Conservation (phyloP, 2,113 vertebrate genomes). For the Heterotis niloticus region DNA sequence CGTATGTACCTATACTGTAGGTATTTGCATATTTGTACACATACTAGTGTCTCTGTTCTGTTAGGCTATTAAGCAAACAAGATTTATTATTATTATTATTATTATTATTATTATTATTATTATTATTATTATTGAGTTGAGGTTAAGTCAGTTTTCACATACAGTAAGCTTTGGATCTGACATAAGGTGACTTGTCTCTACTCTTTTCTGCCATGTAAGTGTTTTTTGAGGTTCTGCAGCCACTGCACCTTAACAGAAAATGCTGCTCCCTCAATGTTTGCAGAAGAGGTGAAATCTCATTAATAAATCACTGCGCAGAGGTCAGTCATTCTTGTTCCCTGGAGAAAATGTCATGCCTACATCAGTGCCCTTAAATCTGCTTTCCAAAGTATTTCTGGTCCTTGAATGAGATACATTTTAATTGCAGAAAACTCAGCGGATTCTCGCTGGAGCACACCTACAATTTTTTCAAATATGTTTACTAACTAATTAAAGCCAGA, state of each 20-base stretch:
- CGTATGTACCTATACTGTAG: too few relatives aligned
- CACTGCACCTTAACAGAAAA: conserved; percentile 10
- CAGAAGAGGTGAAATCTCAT: conserved; percentile 11
- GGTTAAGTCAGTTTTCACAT: too few relatives aligned
- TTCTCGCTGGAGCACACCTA: neutral
- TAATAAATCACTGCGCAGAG: conserved; percentile 21
- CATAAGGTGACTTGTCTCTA: neutral
- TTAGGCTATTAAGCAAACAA: too few relatives aligned
- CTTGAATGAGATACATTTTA: conserved; percentile 7
- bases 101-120: too few relatives aligned
- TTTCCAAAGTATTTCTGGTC: neutral
- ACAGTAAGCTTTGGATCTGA: neutral
- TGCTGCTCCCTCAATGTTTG: conserved; percentile 26
- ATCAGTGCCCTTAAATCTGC: neutral
- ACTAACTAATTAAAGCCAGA: neutral
- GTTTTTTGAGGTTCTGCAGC: neutral
- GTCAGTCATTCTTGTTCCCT: neutral
- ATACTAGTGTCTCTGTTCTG: too few relatives aligned
- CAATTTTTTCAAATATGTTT: neutral
- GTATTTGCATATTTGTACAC: too few relatives aligned
- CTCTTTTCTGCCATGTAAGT: neutral
- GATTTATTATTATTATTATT: too few relatives aligned
- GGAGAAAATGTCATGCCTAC: conserved; percentile 14
- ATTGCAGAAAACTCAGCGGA: neutral
- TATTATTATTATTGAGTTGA: too few relatives aligned